Evolutionary conservation across 1,140 invertebrate species (phyloP).

Genomic region (Zaprionus vittiger): DNA sequence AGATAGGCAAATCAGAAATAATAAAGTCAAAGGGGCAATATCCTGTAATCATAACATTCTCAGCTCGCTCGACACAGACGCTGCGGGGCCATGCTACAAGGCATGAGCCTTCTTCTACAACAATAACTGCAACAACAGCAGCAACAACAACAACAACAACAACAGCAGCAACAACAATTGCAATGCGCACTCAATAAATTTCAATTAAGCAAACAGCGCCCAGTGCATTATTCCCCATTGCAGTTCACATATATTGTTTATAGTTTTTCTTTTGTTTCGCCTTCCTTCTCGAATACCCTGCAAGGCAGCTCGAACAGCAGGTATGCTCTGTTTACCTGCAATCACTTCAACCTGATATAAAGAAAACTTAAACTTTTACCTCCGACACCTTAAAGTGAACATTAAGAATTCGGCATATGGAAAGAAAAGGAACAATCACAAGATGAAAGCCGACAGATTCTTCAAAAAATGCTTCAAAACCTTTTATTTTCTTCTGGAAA

Average conservation of each 20-base stretch:
- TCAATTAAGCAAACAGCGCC: conserved; percentile 63
- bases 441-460: no score
- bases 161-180: conserved; percentile 43
- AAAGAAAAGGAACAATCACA: no score
- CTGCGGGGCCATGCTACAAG: conserved; percentile 4
- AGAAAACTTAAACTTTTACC: background rate
- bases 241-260: conserved; percentile 43
- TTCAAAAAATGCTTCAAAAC: no score
- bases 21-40: conserved; percentile 62
- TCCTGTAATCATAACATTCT: conserved; percentile 58
- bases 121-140: background rate
- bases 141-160: conserved; percentile 4
- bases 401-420: no score
- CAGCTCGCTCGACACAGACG: conserved; percentile 10
- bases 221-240: conserved; percentile 24
- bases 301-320: background rate
- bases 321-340: background rate
- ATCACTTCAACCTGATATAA: background rate
- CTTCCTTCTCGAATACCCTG: conserved; percentile 24
- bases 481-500: no score
- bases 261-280: conserved; percentile 42
- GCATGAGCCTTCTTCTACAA: conserved; percentile 15
- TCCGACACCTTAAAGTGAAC: no score
- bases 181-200: conserved; percentile 72
- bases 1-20: conserved; percentile 48